Evolutionary conservation across 1,140 invertebrate genomes (phyloP).

Genomic region (Drosophila pectinifera): DNA sequence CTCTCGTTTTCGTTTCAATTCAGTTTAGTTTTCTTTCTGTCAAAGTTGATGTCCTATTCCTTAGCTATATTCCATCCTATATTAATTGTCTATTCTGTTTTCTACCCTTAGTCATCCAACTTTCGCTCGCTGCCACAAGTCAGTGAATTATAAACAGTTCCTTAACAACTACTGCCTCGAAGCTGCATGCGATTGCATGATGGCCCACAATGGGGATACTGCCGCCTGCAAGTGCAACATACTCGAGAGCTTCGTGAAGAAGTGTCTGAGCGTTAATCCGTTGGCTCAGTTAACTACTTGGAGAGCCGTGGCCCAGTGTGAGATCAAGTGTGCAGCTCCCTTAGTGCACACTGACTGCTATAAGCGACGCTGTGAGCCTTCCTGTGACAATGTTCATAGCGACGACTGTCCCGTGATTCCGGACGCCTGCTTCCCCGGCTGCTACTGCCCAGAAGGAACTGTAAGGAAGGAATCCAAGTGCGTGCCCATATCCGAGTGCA

Average conservation of each 20-base stretch:
- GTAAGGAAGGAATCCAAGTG: conserved; percentile 90
- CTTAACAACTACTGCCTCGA: conserved; percentile 89
- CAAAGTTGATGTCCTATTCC: background rate
- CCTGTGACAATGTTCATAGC: conserved; percentile 88
- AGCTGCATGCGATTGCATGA: conserved; percentile 89
- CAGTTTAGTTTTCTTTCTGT: background rate
- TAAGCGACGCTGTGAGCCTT: conserved; percentile 89
- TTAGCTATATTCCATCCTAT: too few species aligned
- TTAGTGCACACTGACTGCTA: conserved; percentile 93
- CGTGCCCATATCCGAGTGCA: conserved; percentile 89
- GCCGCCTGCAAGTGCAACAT: conserved; percentile 89
- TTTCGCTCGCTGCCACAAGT: conserved; percentile 87
- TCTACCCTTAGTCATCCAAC: conserved; percentile 85
- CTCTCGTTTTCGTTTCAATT: too few species aligned
- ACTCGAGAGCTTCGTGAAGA: conserved; percentile 89
- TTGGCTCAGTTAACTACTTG: conserved; percentile 88
- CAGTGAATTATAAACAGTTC: conserved; percentile 88
- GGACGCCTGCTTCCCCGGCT: conserved; percentile 91
- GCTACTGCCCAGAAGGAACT: conserved; percentile 92
- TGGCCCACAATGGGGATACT: conserved; percentile 78
- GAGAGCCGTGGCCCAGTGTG: conserved; percentile 87
- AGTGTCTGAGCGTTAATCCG: conserved; percentile 89
- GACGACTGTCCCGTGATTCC: conserved; percentile 88
- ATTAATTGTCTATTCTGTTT: background rate
- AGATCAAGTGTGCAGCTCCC: conserved; percentile 89